Conservation (phyloP, 2,797 vertebrate genomes). For the Iguana delicatissima region DNA sequence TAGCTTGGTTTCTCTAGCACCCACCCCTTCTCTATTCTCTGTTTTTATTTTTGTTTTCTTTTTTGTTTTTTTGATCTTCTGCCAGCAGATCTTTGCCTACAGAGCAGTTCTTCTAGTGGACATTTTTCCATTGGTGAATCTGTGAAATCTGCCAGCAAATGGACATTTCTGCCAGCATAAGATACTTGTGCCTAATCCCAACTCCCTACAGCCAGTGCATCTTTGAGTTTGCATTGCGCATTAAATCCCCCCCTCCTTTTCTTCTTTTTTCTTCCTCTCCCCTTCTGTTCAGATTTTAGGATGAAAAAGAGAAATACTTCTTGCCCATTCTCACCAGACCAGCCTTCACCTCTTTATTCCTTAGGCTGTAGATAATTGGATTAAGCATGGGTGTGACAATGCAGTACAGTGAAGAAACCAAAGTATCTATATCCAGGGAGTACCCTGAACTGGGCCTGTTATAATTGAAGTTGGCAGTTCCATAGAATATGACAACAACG, state of each 20-base stretch:
- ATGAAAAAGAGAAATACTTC: not conserved
- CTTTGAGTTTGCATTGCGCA: not conserved
- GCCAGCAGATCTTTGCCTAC: no score
- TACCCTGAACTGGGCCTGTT: slow-evolving; percentile 44
- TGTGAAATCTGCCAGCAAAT: no score
- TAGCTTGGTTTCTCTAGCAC: no score
- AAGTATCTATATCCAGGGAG: slow-evolving; percentile 47
- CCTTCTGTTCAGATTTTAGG: not conserved
- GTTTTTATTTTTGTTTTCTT: no score
- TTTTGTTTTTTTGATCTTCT: no score
- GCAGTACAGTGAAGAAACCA: slow-evolving; percentile 52
- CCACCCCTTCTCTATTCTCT: no score
- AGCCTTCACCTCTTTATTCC: slow-evolving; percentile 58
- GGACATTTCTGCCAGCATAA: no score
- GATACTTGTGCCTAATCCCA: no score
- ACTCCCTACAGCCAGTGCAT: no score
- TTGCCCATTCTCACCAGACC: slow-evolving; percentile 36
- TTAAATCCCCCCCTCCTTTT: not conserved
- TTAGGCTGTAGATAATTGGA: slow-evolving; percentile 61
- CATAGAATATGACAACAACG: slow-evolving; percentile 51
- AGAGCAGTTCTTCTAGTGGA: no score
- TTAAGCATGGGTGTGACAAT: slow-evolving; percentile 62
- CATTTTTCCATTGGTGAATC: no score
- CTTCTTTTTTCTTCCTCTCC: no score
- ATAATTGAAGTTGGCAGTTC: slow-evolving; percentile 52